Evolutionary conservation across 2,113 vertebrate genomes (phyloP).

Genomic region (Antechinus stuartii): DNA sequence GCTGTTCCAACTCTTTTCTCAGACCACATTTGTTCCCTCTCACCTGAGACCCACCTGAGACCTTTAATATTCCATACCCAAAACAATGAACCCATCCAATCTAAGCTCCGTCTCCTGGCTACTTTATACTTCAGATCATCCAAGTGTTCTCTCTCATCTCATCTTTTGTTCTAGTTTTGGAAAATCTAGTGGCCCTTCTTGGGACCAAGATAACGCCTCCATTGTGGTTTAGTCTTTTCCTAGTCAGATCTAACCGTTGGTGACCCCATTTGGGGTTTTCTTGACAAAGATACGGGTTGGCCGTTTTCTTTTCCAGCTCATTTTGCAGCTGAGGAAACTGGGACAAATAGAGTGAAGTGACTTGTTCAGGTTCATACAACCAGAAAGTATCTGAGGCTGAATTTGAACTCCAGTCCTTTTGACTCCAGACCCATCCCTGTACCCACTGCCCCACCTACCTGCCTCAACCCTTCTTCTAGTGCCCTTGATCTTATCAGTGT

Average conservation of each 20-base stretch:
- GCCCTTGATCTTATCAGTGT: neutral
- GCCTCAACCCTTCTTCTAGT: neutral
- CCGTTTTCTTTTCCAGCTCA: neutral
- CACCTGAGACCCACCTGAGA: neutral
- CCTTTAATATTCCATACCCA: neutral
- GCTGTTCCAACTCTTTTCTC: neutral
- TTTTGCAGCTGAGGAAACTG: neutral
- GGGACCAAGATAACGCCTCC: neutral
- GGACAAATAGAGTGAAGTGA: neutral
- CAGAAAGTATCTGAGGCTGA: neutral
- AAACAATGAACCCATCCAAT: neutral
- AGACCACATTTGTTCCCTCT: neutral
- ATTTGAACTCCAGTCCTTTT: neutral
- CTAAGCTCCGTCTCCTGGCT: neutral
- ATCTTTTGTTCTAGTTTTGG: neutral
- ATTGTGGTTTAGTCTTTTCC: neutral
- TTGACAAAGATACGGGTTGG: neutral
- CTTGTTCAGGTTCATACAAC: neutral
- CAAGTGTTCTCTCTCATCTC: neutral
- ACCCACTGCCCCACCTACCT: no score
- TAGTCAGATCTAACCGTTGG: neutral
- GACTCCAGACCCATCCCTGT: neutral
- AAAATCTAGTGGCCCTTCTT: neutral
- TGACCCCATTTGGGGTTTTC: neutral
- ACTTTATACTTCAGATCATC: neutral